A percentile compares a stretch with the other conserved stretches of the same genome.
Conservation (phyloP, 2,113 vertebrate genomes). For the Corvus hawaiiensis region DNA sequence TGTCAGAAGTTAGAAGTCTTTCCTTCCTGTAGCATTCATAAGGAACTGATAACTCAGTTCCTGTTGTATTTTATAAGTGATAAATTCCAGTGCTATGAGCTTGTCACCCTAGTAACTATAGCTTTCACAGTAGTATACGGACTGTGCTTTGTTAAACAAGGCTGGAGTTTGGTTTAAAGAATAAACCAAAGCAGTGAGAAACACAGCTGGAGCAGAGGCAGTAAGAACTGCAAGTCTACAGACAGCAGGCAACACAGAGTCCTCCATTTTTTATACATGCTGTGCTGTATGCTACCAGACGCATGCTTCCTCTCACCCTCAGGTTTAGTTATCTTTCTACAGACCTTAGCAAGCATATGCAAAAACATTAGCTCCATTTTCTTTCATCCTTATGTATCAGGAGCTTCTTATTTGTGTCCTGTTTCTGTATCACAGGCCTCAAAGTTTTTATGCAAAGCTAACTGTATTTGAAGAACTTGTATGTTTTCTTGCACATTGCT, state of each 20-base stretch:
- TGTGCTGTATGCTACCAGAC: neutral
- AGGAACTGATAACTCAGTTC: neutral
- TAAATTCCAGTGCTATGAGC: neutral
- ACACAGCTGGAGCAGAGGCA: neutral
- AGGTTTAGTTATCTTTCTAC: neutral
- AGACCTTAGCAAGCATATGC: neutral
- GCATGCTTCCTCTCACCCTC: neutral
- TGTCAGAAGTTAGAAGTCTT: neutral
- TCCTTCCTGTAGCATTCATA: neutral
- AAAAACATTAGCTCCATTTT: neutral
- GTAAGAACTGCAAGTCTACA: neutral
- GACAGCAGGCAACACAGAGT: accelerated
- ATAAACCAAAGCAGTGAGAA: neutral
- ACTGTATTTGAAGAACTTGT: neutral
- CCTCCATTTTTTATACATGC: neutral
- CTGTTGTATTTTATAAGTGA: neutral
- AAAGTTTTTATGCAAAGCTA: neutral
- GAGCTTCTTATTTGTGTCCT: neutral
- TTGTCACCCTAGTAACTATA: neutral
- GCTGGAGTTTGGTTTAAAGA: neutral
- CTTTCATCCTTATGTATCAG: neutral
- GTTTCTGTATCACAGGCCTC: neutral
- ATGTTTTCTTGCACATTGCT: neutral
- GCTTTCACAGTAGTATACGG: neutral
- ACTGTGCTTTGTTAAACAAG: neutral